Base-by-base conservation (phyloP, 2,113 vertebrate species). In the Sebastes fasciatus region DNA sequence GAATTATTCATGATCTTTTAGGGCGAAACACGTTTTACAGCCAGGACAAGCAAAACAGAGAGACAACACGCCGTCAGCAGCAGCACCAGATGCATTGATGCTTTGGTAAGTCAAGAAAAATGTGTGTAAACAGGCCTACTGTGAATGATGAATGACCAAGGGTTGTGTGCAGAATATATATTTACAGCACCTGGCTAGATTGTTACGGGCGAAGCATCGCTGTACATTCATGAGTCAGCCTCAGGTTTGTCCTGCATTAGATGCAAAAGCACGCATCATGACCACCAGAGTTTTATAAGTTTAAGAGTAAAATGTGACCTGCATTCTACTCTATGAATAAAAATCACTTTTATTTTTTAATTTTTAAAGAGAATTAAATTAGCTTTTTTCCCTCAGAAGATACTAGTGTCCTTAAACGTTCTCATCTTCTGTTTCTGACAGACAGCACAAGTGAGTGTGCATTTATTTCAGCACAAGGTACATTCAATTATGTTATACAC, bases 121-220 rank as follows among this genome's bases (percentile, higher is more conserved):
- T 45, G 34, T 71, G 68, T 43, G 34, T 16, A n/a, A 40, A 55
- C 11, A 70, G 12, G 52, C 78, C 12, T 3, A 2, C 34, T 13
- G 26, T 60, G 42, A 67, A 81, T 66, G 70, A 74, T 58, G 16
- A 43, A 67, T 60, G 63, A 52, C 49, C 5, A 13, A 13, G 52
- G 14, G 45, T 26, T 79, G 67, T 26, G 78, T 64, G 66, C 58
- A 40, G 57, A 63, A 62, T 46, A 12, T 21, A 63, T 42, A 76
- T 55, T 82, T 55, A 70, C 10, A 40, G 42, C 49, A 63, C 51
- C 51, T 48, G 73, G 23, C 17, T 49, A 21, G 13, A 42, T 21
- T 45, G 23, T 55, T 63, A 48, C 0, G 6, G 1, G 21, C 12
- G 6, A 48, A 54, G 21, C 72, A 46, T 63, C 67, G 34, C 2